Percentiles rank a stretch among this genome's conserved stretches.
These are phyloP conservation scores for Buphagus erythrorhynchus DNA, from an alignment of 2,797 vertebrate species.

Conservation along the genomic window DNA sequence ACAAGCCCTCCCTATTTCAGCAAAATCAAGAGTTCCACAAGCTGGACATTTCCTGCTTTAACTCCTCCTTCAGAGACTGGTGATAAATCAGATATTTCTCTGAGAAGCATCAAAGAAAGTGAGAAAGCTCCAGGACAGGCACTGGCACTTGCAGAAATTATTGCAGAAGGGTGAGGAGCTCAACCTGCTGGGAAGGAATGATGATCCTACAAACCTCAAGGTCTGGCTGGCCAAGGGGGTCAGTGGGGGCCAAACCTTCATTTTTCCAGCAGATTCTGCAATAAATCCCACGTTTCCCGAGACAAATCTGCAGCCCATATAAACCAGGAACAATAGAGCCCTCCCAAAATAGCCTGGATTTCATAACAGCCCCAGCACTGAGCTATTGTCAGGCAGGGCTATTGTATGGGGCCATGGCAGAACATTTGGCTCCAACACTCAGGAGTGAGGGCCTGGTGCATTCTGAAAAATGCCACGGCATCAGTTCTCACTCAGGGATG, in stretches of 20 bases:
- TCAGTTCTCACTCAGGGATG: conserved; percentile 13
- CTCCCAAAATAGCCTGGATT: conserved; percentile 67
- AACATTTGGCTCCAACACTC: conserved; percentile 45
- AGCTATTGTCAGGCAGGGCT: conserved; percentile 41
- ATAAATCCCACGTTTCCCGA: background rate
- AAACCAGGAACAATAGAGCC: conserved; percentile 47
- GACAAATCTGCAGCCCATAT: conserved; percentile 27
- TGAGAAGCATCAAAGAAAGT: background rate
- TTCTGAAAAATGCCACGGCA: conserved; percentile 36
- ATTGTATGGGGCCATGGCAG: conserved; percentile 51
- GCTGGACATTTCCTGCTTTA: background rate
- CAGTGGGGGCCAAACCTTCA: background rate
- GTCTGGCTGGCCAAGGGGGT: background rate
- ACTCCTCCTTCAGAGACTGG: background rate
- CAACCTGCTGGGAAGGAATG: rapidly evolving
- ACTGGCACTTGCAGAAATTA: background rate
- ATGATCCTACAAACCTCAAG: background rate
- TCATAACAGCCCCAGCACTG: conserved; percentile 36
- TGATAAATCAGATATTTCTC: background rate
- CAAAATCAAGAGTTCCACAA: background rate
- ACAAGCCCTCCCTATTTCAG: background rate
- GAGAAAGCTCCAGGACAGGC: background rate
- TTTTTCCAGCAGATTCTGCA: background rate
- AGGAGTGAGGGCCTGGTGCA: background rate
- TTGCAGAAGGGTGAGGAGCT: background rate